These are phyloP conservation scores for Periphyllus acericola DNA, from an alignment of 2,888 invertebrate species.

Conservation along the genomic window DNA sequence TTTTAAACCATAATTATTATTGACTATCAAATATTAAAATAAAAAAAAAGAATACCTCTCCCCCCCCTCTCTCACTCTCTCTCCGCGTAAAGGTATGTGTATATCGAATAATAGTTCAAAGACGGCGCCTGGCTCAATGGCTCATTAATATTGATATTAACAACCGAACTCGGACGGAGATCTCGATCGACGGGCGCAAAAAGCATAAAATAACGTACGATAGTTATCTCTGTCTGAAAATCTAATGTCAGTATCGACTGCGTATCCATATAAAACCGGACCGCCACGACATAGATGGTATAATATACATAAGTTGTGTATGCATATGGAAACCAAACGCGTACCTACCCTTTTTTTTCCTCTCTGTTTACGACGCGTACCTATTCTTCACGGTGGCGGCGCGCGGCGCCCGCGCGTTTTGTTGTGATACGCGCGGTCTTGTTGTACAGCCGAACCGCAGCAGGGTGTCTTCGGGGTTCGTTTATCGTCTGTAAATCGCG, in stretches of 20 bases:
- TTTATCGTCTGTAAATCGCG: constrained; percentile 37
- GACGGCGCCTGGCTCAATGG: background rate
- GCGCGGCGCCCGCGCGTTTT: background rate
- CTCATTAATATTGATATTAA: background rate
- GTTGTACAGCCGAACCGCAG: background rate
- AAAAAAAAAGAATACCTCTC: no score
- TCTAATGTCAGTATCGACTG: background rate
- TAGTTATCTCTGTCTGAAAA: background rate
- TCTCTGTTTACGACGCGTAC: background rate
- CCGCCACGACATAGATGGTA: background rate
- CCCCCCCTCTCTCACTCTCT: background rate
- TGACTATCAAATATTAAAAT: no score
- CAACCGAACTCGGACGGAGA: background rate
- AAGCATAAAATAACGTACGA: background rate
- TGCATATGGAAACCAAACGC: no score
- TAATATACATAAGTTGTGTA: background rate
- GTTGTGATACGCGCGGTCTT: background rate
- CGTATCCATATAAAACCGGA: background rate
- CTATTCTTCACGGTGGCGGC: background rate
- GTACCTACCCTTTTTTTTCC: background rate
- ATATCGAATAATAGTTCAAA: background rate
- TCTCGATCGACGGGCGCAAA: background rate
- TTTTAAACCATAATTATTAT: no score
- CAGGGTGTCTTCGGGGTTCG: background rate
- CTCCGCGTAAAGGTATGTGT: background rate